Percentiles rank a stretch among this genome's conserved stretches.
These are phyloP conservation scores for Danio jaintianensis DNA, from an alignment of 2,797 vertebrate species.

Conservation along the genomic window DNA sequence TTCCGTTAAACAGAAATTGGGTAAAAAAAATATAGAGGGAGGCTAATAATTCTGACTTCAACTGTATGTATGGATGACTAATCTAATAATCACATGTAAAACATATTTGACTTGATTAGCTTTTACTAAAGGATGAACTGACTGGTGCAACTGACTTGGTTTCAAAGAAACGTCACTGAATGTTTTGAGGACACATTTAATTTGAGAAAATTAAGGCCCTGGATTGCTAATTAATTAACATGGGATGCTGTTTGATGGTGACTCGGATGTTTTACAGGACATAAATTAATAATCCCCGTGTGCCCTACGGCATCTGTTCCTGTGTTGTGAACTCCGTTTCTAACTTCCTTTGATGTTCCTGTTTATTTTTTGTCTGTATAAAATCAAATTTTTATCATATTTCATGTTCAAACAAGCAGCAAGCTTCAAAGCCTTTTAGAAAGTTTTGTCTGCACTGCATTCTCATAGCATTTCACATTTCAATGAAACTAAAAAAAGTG, in stretches of 20 bases:
- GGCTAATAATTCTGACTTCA: not conserved
- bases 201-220: slow-evolving; percentile 53
- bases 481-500: not conserved
- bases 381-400: not conserved
- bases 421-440: not conserved
- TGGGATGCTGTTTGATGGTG: slow-evolving; percentile 69
- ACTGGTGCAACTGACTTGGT: slow-evolving; percentile 11
- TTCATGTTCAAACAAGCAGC: not conserved
- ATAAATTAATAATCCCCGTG: slow-evolving; percentile 67
- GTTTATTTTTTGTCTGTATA: not conserved
- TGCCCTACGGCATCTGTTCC: slow-evolving; percentile 69
- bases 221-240: slow-evolving; percentile 71
- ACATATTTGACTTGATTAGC: not conserved
- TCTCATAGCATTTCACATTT: not conserved
- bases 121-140: not conserved
- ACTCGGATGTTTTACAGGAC: slow-evolving; percentile 53
- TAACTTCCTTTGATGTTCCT: slow-evolving; percentile 68
- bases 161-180: slow-evolving; percentile 27
- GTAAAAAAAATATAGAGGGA: too few relatives aligned
- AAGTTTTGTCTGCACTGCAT: not conserved
- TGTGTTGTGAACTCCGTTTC: slow-evolving; percentile 47
- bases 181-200: slow-evolving; percentile 27
- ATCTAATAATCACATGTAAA: not conserved
- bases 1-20: too few relatives aligned
- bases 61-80: not conserved